Base-by-base conservation (phyloP, 2,113 vertebrate species). In the Neogobius melanostomus region DNA sequence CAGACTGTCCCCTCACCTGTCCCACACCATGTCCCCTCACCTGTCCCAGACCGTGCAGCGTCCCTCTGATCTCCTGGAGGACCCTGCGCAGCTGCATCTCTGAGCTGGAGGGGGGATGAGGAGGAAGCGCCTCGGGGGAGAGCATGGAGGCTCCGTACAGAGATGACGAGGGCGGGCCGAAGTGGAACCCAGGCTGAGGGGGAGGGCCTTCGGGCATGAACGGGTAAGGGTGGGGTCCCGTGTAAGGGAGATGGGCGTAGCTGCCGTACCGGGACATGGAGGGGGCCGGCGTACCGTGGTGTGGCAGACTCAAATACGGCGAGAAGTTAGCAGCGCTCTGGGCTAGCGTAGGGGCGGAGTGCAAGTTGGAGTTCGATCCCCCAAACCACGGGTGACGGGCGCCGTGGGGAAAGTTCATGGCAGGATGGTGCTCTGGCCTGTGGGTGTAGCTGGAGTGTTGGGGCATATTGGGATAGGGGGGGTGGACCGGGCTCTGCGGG, bases 21-120 rank as follows among this genome's bases (percentile, higher is more conserved):
- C 28, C 28, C 28, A 28, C 1, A 36, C 28, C 28, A 28, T 47
- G 10, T 47, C 46, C 10, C 82, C 82, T 21, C 85, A 99, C 98
- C 95, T 96, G 96, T 15, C 86, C 92, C 78, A 99, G 93, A 86
- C 93, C 95, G 80, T 97, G 96, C 53, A 99, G 90, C 0, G 96
- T 95, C 81, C 88, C 95, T 79, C 94, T 91, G 86, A 99, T 98
- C 51, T 98, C 97, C 0, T 98, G 95, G 8, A 99, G 90, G 42
- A 99, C 97, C 81, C 93, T 92, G 53, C 95, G 93, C n/a, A 99
- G 88, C 84, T 99, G 97, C 95, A 97, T 95, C 90, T 98, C 97
- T 1, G 95, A 93, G 48, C 91, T 93, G 57, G 96, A 93, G 6
- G 93, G 72, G 60, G 9, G 9, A 14, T 76, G 64, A 65, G 49